Evolutionary conservation across 2,888 invertebrate genomes (phyloP).

Genomic region (Patella caerulea): DNA sequence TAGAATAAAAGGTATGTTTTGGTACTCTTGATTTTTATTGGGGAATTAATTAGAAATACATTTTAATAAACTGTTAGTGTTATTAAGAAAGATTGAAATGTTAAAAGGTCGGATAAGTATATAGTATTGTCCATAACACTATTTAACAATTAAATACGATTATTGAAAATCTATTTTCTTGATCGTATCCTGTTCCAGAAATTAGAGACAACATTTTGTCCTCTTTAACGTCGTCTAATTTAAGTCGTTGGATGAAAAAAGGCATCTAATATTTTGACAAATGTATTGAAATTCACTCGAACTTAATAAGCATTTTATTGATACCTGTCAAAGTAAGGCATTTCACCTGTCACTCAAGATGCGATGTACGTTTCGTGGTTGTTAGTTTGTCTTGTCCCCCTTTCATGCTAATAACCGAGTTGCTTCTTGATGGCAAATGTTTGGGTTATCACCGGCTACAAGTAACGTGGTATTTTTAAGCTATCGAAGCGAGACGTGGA

Average conservation of each 20-base stretch:
- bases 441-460: neutral
- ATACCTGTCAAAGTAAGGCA: neutral
- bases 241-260: neutral
- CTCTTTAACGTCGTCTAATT: too few species aligned
- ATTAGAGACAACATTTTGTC: too few species aligned
- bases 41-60: too few species aligned
- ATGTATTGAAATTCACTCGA: constrained; percentile 4
- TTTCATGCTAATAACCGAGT: neutral
- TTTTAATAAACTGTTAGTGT: too few species aligned
- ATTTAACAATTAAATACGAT: too few species aligned
- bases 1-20: constrained; percentile 23
- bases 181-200: too few species aligned
- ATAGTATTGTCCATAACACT: too few species aligned
- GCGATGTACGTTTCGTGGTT: neutral
- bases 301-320: constrained; percentile 6
- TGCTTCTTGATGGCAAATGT: constrained; percentile 10
- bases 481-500: neutral
- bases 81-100: too few species aligned
- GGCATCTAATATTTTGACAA: constrained; percentile 10
- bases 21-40: too few species aligned
- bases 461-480: constrained; percentile 1
- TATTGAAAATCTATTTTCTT: too few species aligned
- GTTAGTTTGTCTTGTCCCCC: neutral
- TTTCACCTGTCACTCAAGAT: constrained; percentile 5
- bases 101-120: too few species aligned